Percentiles rank a stretch among this genome's conserved stretches.
Evolutionary conservation across 2,797 vertebrate genomes (phyloP).

Genomic region (Triplophysa yarkandensis): DNA sequence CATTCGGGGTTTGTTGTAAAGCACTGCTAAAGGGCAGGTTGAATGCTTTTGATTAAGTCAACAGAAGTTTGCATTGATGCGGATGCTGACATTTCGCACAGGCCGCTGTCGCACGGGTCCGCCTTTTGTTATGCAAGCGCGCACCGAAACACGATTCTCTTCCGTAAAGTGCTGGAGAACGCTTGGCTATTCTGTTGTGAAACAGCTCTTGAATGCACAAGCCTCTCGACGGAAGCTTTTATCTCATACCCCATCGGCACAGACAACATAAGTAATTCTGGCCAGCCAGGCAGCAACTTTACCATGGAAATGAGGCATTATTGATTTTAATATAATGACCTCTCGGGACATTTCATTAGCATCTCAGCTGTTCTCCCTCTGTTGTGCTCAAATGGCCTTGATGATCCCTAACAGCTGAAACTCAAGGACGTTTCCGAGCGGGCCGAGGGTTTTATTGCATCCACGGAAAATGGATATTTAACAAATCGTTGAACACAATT

Average conservation of each 20-base stretch:
- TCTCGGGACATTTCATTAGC: conserved; percentile 61
- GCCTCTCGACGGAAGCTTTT: conserved; percentile 28
- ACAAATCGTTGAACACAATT: conserved; percentile 51
- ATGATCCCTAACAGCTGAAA: conserved; percentile 55
- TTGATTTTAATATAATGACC: conserved; percentile 64
- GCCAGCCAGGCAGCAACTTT: conserved; percentile 48
- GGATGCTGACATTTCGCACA: conserved; percentile 3
- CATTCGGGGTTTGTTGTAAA: neutral
- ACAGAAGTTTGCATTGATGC: conserved; percentile 36
- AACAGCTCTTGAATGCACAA: conserved; percentile 30
- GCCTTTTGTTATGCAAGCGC: conserved; percentile 17
- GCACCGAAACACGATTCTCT: neutral
- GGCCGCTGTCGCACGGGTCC: neutral
- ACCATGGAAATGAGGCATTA: conserved; percentile 62
- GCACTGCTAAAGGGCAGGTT: neutral
- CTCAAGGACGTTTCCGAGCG: conserved; percentile 41
- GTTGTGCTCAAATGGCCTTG: conserved; percentile 46
- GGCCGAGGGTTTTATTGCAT: conserved; percentile 22
- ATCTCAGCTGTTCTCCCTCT: conserved; percentile 54
- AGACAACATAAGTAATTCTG: conserved; percentile 48
- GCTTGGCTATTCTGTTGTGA: conserved; percentile 19
- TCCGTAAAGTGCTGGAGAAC: conserved; percentile 7
- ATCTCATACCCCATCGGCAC: conserved; percentile 34
- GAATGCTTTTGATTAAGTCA: conserved; percentile 25
- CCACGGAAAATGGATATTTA: conserved; percentile 46